Percentiles rank a stretch among this genome's conserved stretches.
phyloP scores from a whole-genome alignment of 2,888 invertebrate genomes.

The Kuschelorhynchus macadamiae region DNA sequence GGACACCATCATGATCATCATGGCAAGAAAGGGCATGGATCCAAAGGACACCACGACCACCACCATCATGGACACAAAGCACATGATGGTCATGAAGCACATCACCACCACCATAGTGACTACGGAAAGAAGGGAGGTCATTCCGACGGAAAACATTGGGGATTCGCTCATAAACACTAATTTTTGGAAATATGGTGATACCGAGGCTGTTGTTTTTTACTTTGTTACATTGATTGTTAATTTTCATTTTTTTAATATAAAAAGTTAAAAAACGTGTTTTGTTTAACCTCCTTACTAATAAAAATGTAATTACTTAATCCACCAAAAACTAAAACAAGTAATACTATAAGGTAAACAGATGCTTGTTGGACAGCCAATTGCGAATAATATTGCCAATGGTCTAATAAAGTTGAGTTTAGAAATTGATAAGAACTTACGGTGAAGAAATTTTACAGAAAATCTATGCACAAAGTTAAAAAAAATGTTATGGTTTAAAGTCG shows the following conservation, averaged over 20 bases:
- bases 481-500: too few species aligned
- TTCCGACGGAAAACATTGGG: slow-evolving; percentile 81
- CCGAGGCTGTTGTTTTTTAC: neutral
- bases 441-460: too few species aligned
- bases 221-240: neutral
- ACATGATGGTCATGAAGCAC: slow-evolving; percentile 82
- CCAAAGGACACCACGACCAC: slow-evolving; percentile 86
- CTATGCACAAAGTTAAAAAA: too few species aligned
- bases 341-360: too few species aligned
- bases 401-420: too few species aligned
- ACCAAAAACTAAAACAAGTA: too few species aligned
- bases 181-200: neutral
- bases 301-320: too few species aligned
- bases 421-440: too few species aligned
- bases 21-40: slow-evolving; percentile 84
- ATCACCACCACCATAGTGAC: slow-evolving; percentile 81
- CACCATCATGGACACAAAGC: slow-evolving; percentile 86
- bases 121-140: slow-evolving; percentile 85
- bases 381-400: too few species aligned
- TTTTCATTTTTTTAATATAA: neutral
- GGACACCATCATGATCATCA: slow-evolving; percentile 85
- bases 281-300: too few species aligned
- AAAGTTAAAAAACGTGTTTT: too few species aligned
- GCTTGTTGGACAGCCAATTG: too few species aligned
- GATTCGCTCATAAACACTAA: slow-evolving; percentile 66